phyloP scores from a whole-genome alignment of 2,888 invertebrate genomes.

The Morinoia aosen region DNA sequence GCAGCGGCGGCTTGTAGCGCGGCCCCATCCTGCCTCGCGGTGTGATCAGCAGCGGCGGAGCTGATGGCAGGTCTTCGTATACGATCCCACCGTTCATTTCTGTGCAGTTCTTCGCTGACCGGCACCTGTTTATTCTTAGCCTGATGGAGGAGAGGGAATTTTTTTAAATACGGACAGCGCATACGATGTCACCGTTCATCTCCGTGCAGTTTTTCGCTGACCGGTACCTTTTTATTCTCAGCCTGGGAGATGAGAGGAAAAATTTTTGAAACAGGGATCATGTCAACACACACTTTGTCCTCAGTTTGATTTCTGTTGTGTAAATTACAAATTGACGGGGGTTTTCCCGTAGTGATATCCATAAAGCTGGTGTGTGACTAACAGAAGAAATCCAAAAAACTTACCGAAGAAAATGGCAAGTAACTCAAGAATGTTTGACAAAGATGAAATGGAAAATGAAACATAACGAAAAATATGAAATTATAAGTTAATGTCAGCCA shows the following conservation, averaged over 20 bases:
- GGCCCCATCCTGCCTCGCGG: slow-evolving; percentile 21
- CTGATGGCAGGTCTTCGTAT: slow-evolving; percentile 64
- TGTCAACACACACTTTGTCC: too few relatives aligned
- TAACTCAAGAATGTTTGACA: too few relatives aligned
- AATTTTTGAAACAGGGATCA: too few relatives aligned
- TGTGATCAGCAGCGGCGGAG: slow-evolving; percentile 58
- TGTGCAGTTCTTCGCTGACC: slow-evolving; percentile 64
- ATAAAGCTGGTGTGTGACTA: too few relatives aligned
- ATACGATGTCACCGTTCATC: slow-evolving; percentile 62
- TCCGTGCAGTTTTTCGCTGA: slow-evolving; percentile 64
- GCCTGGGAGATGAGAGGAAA: neutral
- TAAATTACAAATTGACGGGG: too few relatives aligned
- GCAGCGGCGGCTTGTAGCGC: slow-evolving; percentile 60
- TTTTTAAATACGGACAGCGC: slow-evolving; percentile 57
- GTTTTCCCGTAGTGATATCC: too few relatives aligned
- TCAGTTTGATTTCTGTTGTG: too few relatives aligned
- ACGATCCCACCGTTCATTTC: slow-evolving; percentile 64
- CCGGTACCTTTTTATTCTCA: slow-evolving; percentile 52
- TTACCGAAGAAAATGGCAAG: too few relatives aligned
- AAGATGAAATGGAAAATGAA: neutral
- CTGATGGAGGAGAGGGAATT: neutral
- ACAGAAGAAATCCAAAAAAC: too few relatives aligned
- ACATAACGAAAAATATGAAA: neutral
- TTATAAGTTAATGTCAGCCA: too few relatives aligned
- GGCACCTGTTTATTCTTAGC: slow-evolving; percentile 49